These are phyloP conservation scores for Hypercompe scribonia DNA, from an alignment of 2,888 invertebrate species.

Conservation along the genomic window DNA sequence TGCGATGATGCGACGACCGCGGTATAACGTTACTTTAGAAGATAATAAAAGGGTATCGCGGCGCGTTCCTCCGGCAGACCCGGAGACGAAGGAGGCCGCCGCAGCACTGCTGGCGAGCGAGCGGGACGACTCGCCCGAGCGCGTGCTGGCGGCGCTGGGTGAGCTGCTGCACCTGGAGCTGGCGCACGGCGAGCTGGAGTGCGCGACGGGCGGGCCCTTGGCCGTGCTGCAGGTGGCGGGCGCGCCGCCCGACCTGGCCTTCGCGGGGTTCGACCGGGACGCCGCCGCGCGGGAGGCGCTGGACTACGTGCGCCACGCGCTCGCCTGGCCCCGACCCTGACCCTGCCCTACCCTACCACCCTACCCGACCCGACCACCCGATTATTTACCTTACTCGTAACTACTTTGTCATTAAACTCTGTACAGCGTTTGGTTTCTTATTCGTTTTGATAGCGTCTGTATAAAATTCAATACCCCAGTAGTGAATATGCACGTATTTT, in stretches of 20 bases:
- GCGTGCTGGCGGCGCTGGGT: slow-evolving; percentile 48
- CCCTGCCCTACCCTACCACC: too few species aligned
- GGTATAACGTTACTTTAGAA: neutral
- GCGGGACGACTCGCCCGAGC: slow-evolving; percentile 19
- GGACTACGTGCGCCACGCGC: slow-evolving; percentile 58
- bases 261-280: slow-evolving; percentile 39
- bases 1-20: too few species aligned
- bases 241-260: slow-evolving; percentile 49
- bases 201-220: slow-evolving; percentile 34
- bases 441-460: neutral
- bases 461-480: neutral
- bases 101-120: slow-evolving; percentile 33
- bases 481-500: too few species aligned
- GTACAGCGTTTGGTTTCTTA: neutral
- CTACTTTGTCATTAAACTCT: too few species aligned
- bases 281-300: slow-evolving; percentile 57
- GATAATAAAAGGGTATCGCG: too few species aligned
- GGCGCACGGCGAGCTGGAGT: slow-evolving; percentile 32
- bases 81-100: slow-evolving; percentile 33
- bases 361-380: too few species aligned
- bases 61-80: slow-evolving; percentile 36
- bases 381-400: too few species aligned
- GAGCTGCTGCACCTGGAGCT: slow-evolving; percentile 51
- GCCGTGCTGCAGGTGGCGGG: slow-evolving; percentile 54
- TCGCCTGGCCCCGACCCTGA: slow-evolving; percentile 15